Evolutionary conservation across 2,888 invertebrate genomes (phyloP), one percentile per base, ranked within the genome.

Genomic region (Plebejus argus): DNA sequence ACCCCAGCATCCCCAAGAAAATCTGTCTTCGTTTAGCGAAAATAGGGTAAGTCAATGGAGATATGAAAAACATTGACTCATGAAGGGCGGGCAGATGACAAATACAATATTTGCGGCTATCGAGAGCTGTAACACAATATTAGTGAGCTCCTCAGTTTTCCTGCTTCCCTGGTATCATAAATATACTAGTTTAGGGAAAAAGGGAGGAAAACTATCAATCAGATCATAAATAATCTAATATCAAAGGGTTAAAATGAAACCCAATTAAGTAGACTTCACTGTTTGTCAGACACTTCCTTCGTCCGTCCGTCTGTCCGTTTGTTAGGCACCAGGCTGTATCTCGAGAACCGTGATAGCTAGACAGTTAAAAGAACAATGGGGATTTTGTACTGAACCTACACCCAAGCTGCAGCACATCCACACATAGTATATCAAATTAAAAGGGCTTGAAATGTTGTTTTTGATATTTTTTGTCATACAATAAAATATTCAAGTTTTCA

Each of bases 1-100:
- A 81, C 76, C 77, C 77, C 77, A 77, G 28, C 70, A n/a, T 18
- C 53, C 76, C 70, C 70, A 70, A 80, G 79, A 81, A 82, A 83
- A 82, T 83, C 83, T 82, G 80, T 83, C 82, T 81, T 79, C 81
- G 76, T 74, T 74, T 74, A 74, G 79, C 79, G 79, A 82, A 82
- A 82, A 81, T 82, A 80, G 80, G 79, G 81, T 80, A 81, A 83
- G 83, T 81, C 80, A 81, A 72, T 74, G 78, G 76, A 77, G 78
- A 78, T 77, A 78, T 78, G 79, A 78, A 78, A 80, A 77, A 77
- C 71, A 77, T 72, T 77, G 77, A 77, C 77, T 77, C 76, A 76
- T 76, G 49, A 76, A 71, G 56, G 58, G 45, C 72, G 77, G 77
- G 45, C 58, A 23, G 71, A 77, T 77, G 76, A 77, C 70, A 77